Evolutionary conservation across 1,140 invertebrate genomes (phyloP).

Genomic region (Adelges cooleyi): DNA sequence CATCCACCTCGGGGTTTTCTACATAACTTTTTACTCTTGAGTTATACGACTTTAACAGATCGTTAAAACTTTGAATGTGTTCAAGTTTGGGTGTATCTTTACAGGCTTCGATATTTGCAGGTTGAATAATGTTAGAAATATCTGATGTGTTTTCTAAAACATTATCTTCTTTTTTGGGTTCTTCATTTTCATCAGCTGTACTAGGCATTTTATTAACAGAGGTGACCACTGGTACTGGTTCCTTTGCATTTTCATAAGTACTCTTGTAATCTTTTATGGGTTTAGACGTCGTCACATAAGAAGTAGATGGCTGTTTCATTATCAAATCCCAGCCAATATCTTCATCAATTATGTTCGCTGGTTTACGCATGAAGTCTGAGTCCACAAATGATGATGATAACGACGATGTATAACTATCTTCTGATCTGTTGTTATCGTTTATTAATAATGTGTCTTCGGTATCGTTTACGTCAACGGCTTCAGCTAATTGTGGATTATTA

Average conservation of each 20-base stretch:
- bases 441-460: not conserved
- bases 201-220: not conserved
- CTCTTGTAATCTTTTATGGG: not conserved
- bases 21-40: not conserved
- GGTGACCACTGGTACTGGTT: too few relatives aligned
- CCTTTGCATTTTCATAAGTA: not conserved
- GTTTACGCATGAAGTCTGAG: not conserved
- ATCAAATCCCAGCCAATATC: not conserved
- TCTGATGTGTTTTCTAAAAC: not conserved
- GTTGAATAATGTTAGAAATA: not conserved
- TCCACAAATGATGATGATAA: conserved; percentile 12
- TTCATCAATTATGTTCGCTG: not conserved
- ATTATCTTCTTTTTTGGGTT: not conserved
- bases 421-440: conserved; percentile 10
- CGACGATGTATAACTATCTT: conserved; percentile 7
- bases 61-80: not conserved
- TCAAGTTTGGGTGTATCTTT: not conserved
- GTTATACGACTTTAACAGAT: conserved; percentile 12
- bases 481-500: conserved; percentile 1
- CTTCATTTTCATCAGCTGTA: not conserved
- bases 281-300: not conserved
- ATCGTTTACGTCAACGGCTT: not conserved
- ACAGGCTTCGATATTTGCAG: not conserved
- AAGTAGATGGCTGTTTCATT: conserved; percentile 5
- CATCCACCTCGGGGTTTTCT: not conserved